Percentiles rank a stretch among this genome's conserved stretches.
Conservation (phyloP, 2,113 vertebrate species). For the Phalacrocorax carbo region DNA sequence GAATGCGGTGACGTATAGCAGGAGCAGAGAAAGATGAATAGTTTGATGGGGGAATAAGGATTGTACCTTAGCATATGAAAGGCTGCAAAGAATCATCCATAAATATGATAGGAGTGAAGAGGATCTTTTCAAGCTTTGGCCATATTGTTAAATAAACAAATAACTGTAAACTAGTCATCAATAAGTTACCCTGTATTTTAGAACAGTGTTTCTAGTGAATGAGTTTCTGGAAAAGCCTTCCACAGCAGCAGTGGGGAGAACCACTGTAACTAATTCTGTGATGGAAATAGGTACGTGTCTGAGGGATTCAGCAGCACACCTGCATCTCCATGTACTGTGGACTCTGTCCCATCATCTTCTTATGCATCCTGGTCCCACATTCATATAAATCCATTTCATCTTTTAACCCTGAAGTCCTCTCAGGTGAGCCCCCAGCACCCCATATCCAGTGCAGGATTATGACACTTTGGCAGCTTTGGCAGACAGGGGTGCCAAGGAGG, state of each 20-base stretch:
- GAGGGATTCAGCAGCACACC: neutral
- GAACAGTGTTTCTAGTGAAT: neutral
- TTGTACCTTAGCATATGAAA: neutral
- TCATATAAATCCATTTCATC: neutral
- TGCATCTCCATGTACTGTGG: neutral
- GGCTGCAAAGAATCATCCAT: neutral
- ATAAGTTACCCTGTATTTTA: neutral
- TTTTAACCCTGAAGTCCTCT: neutral
- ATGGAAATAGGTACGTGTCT: neutral
- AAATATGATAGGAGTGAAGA: neutral
- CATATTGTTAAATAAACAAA: neutral
- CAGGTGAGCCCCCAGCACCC: neutral
- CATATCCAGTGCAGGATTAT: neutral
- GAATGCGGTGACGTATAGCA: neutral
- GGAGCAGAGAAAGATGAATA: neutral
- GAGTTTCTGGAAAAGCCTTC: neutral
- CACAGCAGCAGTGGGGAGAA: neutral
- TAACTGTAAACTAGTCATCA: neutral
- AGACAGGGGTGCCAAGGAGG: neutral
- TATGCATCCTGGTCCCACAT: neutral
- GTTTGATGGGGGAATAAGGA: neutral
- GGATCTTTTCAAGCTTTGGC: neutral
- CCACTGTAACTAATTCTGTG: neutral
- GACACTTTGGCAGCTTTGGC: neutral
- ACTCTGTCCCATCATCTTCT: neutral